Evolutionary conservation across 2,888 invertebrate genomes (phyloP).

Genomic region (Protodeltote pygarga): DNA sequence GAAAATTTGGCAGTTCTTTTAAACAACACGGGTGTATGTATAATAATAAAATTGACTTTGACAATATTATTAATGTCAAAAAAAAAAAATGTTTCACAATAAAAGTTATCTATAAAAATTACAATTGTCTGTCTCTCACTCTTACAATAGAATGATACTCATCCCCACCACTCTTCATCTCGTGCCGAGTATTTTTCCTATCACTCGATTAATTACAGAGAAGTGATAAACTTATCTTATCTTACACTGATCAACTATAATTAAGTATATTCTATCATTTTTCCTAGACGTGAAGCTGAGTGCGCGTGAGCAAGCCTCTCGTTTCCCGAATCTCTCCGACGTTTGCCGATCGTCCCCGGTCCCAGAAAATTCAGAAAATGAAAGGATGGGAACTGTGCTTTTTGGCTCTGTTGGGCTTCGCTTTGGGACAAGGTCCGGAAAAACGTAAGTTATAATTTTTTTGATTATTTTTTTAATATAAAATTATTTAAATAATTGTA

Average conservation of each 20-base stretch:
- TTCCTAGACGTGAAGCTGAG: constrained; percentile 67
- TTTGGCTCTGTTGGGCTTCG: constrained; percentile 37
- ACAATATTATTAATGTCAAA: too few species aligned
- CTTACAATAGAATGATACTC: constrained; percentile 9
- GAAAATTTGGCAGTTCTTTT: too few species aligned
- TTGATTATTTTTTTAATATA: background rate
- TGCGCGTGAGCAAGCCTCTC: constrained; percentile 52
- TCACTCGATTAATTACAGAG: constrained; percentile 71
- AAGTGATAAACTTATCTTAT: constrained; percentile 76
- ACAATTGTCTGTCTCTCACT: background rate
- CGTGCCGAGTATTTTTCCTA: constrained; percentile 83
- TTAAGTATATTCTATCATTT: constrained; percentile 66
- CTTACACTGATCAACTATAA: constrained; percentile 49
- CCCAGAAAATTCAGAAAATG: constrained; percentile 37
- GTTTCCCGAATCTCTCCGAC: constrained; percentile 34
- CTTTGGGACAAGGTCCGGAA: constrained; percentile 48
- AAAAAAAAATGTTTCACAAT: too few species aligned
- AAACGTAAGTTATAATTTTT: constrained; percentile 45
- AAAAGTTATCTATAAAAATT: too few species aligned
- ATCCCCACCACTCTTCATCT: constrained; percentile 61
- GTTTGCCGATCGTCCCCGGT: constrained; percentile 32
- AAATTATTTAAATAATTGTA: background rate
- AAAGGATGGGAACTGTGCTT: constrained; percentile 45
- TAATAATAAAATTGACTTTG: too few species aligned
- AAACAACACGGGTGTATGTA: too few species aligned